Evolutionary conservation across 2,797 vertebrate species (phyloP), one percentile per base, ranked within the genome.

Genomic region (Notoglanidium macrostoma): DNA sequence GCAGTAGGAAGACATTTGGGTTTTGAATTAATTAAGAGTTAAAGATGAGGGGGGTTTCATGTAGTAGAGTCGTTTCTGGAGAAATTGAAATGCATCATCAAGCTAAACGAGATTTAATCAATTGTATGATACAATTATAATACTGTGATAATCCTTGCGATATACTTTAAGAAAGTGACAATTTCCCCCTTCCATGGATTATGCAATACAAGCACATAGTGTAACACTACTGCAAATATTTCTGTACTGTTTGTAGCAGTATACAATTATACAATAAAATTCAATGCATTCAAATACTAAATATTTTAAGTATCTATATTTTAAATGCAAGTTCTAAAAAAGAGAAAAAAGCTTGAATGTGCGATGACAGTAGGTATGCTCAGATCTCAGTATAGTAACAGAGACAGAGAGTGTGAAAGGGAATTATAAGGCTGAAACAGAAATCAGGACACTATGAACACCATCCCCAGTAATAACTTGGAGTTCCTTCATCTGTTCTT

Each of bases 361-460:
- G n/a, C 68, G 55, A 76, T 51, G 23, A 70, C 51, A 73, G 68
- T 57, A 44, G 26, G 55, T 84, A 85, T 80, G 74, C 78, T 77
- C 26, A 61, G 65, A 73, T 57, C 35, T 26, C 70, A 78, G 79
- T 55, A 9, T 23, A 68, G 57, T 46, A 80, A 67, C 51, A 15
- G 46, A 32, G 49, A 73, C 57, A 55, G 44, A 70, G 57, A 35
- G 26, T 17, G 32, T 51, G 79, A 82, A 82, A 72, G 3, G 79
- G 63, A 87, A 88, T 79, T 73, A n/a, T 65, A 85, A 46, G 29
- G 63, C 46, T 23, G 61, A 35, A 63, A 59, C 32, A 32, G 26
- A 85, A 85, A 72, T 85, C 35, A 51, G 70, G 17, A 84, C 57
- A 80, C 14, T 57, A 46, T 76, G 57, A 90, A 78, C 81, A 67